These are phyloP conservation scores for Odontamblyopus lacepedii DNA, from an alignment of 2,797 vertebrate genomes.

Conservation along the genomic window DNA sequence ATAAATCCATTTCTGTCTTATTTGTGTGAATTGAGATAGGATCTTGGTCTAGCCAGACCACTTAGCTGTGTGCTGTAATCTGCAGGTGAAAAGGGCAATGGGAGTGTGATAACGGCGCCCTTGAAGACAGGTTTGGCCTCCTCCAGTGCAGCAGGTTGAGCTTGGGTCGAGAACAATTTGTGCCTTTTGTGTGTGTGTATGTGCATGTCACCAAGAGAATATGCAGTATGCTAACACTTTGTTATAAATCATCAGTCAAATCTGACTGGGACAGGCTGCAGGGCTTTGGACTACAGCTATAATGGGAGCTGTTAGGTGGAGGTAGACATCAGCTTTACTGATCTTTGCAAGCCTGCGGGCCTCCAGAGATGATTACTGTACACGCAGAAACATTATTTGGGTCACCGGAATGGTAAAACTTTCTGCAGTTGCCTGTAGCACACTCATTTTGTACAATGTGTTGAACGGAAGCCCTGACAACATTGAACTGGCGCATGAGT, in stretches of 20 bases:
- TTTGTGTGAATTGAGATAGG: slow-evolving; percentile 69
- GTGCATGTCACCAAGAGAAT: slow-evolving; percentile 45
- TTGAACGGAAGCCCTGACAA: slow-evolving; percentile 44
- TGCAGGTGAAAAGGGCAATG: slow-evolving; percentile 64
- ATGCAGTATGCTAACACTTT: slow-evolving; percentile 52
- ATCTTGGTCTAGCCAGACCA: slow-evolving; percentile 55
- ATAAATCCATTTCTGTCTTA: slow-evolving; percentile 71
- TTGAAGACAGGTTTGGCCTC: slow-evolving; percentile 66
- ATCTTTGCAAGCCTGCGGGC: slow-evolving; percentile 74
- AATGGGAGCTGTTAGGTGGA: slow-evolving; percentile 83
- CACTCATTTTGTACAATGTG: slow-evolving; percentile 35
- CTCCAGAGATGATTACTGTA: slow-evolving; percentile 58
- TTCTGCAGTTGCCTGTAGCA: slow-evolving; percentile 28
- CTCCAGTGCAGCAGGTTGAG: slow-evolving; percentile 55
- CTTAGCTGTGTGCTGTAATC: slow-evolving; percentile 69
- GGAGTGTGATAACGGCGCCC: slow-evolving; percentile 66
- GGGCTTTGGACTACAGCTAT: slow-evolving; percentile 84
- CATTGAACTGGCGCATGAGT: slow-evolving; percentile 70
- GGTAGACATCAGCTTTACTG: slow-evolving; percentile 83
- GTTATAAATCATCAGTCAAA: slow-evolving; percentile 82
- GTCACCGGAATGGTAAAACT: slow-evolving; percentile 50
- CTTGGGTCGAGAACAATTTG: slow-evolving; percentile 67
- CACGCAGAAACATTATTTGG: slow-evolving; percentile 60
- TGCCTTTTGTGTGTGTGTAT: slow-evolving; percentile 38
- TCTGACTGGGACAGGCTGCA: slow-evolving; percentile 78